These are phyloP conservation scores for Ceratina australensis DNA, from an alignment of 1,140 invertebrate genomes.

Conservation along the genomic window DNA sequence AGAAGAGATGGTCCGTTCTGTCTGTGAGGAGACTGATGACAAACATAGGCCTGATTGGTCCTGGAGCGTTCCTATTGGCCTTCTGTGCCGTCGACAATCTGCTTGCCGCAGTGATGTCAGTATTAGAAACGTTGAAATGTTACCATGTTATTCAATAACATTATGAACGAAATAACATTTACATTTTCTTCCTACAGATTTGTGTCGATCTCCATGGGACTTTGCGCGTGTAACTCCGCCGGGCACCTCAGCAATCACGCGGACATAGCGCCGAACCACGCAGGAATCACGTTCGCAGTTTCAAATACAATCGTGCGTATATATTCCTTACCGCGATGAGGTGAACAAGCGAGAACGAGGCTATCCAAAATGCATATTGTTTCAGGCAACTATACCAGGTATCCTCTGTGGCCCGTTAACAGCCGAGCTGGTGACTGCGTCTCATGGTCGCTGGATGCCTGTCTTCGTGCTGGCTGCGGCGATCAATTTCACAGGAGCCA, in stretches of 20 bases:
- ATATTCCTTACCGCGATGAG: too few species aligned
- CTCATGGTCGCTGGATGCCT: constrained; percentile 87
- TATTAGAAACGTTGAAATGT: constrained; percentile 54
- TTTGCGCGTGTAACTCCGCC: constrained; percentile 89
- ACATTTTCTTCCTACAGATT: constrained; percentile 80
- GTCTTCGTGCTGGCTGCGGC: constrained; percentile 87
- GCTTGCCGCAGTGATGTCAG: constrained; percentile 85
- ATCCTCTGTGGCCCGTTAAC: constrained; percentile 90
- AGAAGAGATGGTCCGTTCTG: constrained; percentile 85
- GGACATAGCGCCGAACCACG: constrained; percentile 89
- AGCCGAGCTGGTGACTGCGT: constrained; percentile 87
- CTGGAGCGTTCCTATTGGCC: constrained; percentile 86
- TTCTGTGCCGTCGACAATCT: constrained; percentile 88
- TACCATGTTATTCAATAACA: too few species aligned
- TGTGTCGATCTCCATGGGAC: constrained; percentile 88
- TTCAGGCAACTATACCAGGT: constrained; percentile 88
- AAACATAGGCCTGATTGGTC: constrained; percentile 87
- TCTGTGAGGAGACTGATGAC: constrained; percentile 89
- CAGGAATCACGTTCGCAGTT: constrained; percentile 89
- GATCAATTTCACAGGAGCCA: constrained; percentile 88
- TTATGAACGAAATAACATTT: too few species aligned
- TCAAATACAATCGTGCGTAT: constrained; percentile 88
- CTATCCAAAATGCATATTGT: too few species aligned
- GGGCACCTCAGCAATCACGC: constrained; percentile 91
- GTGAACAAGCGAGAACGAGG: too few species aligned